Evolutionary conservation across 1,140 invertebrate genomes (phyloP).

Genomic region (Ips nitidus): DNA sequence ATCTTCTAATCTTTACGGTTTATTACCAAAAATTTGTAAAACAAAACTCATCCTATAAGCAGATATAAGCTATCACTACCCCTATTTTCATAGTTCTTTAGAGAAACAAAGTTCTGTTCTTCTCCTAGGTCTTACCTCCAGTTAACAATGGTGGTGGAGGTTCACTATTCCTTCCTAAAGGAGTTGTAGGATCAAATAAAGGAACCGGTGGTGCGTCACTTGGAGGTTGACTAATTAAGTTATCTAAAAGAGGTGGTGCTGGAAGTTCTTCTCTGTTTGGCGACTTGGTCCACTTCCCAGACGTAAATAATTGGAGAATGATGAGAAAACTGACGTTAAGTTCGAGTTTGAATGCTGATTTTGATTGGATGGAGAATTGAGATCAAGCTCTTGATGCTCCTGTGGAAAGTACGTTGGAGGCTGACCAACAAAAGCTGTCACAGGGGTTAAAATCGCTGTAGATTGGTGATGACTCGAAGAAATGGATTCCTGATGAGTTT

Average conservation of each 20-base stretch:
- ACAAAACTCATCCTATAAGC: too few species aligned
- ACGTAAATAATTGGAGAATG: slow-evolving; percentile 40
- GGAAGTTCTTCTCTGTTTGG: slow-evolving; percentile 3
- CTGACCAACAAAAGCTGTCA: slow-evolving; percentile 7
- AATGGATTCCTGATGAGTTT: slow-evolving; percentile 13
- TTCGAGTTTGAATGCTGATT: slow-evolving; percentile 23
- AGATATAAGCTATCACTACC: too few species aligned
- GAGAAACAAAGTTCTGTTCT: neutral
- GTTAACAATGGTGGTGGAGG: neutral
- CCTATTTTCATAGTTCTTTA: too few species aligned
- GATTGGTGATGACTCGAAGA: neutral
- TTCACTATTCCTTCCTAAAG: neutral
- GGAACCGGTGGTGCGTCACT: slow-evolving; percentile 34
- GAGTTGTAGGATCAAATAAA: slow-evolving; percentile 27
- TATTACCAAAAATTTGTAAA: too few species aligned
- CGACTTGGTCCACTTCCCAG: slow-evolving; percentile 13
- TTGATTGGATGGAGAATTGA: slow-evolving; percentile 5
- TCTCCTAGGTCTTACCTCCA: neutral
- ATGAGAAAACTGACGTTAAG: slow-evolving; percentile 39
- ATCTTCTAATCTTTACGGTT: too few species aligned
- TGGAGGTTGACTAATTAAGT: slow-evolving; percentile 18
- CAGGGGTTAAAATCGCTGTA: slow-evolving; percentile 16
- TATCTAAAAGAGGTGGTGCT: slow-evolving; percentile 30
- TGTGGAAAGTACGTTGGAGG: slow-evolving; percentile 21
- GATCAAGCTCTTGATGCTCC: slow-evolving; percentile 1